phyloP scores from a whole-genome alignment of 2,113 vertebrate genomes.

The Suricata suricatta region DNA sequence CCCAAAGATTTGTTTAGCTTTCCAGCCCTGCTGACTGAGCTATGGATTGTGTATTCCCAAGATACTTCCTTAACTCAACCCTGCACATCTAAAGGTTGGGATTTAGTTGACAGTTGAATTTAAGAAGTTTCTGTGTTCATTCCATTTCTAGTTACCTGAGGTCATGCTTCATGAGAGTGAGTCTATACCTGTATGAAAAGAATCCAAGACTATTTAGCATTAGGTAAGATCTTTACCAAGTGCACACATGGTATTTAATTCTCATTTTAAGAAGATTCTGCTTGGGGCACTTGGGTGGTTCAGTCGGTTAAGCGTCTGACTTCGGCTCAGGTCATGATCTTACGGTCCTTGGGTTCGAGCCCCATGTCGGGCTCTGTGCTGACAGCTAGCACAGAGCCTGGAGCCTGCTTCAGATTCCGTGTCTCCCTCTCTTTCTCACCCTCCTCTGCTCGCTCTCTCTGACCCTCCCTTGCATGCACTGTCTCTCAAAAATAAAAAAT shows the following conservation, averaged over 20 bases:
- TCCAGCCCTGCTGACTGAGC: not conserved
- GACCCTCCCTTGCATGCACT: no score
- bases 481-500: no score
- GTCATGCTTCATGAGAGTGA: not conserved
- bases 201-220: not conserved
- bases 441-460: no score
- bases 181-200: not conserved
- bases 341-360: no score
- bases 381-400: no score
- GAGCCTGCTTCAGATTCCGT: no score
- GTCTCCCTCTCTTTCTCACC: no score
- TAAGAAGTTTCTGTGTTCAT: not conserved
- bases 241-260: not conserved
- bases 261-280: not conserved
- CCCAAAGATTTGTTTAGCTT: slow-evolving; percentile 13
- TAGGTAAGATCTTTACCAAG: not conserved
- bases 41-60: not conserved
- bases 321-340: no score
- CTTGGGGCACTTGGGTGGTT: no score
- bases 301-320: no score
- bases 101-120: slow-evolving; percentile 9
- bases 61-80: not conserved
- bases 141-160: not conserved
- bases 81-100: not conserved
- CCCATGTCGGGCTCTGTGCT: no score